These are phyloP conservation scores for Drosophila aff. DNA, from an alignment of 1,140 invertebrate species.

Conservation along the genomic window DNA sequence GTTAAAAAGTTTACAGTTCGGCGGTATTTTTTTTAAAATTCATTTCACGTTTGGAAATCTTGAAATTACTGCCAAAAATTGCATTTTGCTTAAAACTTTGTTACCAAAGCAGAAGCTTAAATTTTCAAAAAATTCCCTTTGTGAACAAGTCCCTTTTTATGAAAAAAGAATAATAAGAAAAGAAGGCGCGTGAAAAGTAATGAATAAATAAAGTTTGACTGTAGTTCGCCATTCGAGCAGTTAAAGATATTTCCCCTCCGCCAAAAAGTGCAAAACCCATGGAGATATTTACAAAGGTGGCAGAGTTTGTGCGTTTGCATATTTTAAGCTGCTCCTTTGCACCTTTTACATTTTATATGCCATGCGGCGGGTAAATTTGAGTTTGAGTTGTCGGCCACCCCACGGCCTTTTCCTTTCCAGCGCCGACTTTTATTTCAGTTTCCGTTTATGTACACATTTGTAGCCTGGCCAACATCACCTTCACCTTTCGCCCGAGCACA, in stretches of 20 bases:
- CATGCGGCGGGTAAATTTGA: constrained; percentile 60
- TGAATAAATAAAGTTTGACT: constrained; percentile 69
- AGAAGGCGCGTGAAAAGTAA: constrained; percentile 58
- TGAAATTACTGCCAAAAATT: background rate
- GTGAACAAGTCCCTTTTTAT: background rate
- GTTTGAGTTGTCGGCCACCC: constrained; percentile 47
- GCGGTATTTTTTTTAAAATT: no score
- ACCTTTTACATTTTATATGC: constrained; percentile 74
- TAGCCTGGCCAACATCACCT: constrained; percentile 73
- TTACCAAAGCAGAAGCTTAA: background rate
- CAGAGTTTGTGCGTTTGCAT: constrained; percentile 45
- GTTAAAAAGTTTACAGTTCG: no score
- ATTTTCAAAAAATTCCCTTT: constrained; percentile 3
- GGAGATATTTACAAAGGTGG: constrained; percentile 13
- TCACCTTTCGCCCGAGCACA: constrained; percentile 67
- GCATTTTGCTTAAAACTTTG: background rate
- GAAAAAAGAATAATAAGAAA: constrained; percentile 23
- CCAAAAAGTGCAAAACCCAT: constrained; percentile 20
- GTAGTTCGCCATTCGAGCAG: constrained; percentile 38
- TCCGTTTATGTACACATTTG: constrained; percentile 77
- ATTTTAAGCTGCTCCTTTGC: constrained; percentile 63
- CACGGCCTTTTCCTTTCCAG: constrained; percentile 27
- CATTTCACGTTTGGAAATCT: no score
- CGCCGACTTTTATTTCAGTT: constrained; percentile 73
- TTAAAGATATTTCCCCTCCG: constrained; percentile 54